These are phyloP conservation scores for Rhynchomys soricoides DNA, from an alignment of 2,113 vertebrate species.

Conservation along the genomic window DNA sequence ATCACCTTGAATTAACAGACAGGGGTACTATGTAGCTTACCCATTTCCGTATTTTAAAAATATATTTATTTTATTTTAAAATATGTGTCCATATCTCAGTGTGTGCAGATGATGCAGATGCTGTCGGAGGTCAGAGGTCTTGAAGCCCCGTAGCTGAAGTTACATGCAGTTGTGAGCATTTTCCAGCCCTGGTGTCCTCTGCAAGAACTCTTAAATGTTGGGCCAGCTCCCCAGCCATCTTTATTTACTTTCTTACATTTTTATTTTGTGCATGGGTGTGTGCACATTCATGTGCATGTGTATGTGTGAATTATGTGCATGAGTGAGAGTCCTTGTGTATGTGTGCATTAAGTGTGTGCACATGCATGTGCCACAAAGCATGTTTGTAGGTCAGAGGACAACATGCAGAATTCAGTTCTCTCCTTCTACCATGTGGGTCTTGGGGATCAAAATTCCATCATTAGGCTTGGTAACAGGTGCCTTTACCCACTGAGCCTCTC, in stretches of 20 bases:
- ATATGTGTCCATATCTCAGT: background rate
- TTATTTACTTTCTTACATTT: background rate
- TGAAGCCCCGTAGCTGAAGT: background rate
- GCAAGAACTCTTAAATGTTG: too few relatives aligned
- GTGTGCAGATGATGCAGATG: background rate
- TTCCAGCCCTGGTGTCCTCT: background rate
- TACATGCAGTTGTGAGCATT: background rate
- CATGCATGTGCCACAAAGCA: background rate
- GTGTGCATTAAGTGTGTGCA: background rate
- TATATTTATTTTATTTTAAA: background rate
- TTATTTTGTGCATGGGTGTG: background rate
- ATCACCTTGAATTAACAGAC: background rate
- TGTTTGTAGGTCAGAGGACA: background rate
- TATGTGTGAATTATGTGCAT: background rate
- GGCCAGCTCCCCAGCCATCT: too few relatives aligned
- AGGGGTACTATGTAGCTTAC: background rate
- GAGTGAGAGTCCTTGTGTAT: background rate
- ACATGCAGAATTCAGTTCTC: background rate
- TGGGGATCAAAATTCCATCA: too few relatives aligned
- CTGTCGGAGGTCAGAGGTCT: background rate
- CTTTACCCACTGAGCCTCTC: background rate
- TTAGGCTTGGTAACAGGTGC: background rate
- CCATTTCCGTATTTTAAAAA: background rate
- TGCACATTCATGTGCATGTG: background rate
- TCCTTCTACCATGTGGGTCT: background rate